Evolutionary conservation across 2,888 invertebrate genomes (phyloP).

Genomic region (Cerceris ruficornis): DNA sequence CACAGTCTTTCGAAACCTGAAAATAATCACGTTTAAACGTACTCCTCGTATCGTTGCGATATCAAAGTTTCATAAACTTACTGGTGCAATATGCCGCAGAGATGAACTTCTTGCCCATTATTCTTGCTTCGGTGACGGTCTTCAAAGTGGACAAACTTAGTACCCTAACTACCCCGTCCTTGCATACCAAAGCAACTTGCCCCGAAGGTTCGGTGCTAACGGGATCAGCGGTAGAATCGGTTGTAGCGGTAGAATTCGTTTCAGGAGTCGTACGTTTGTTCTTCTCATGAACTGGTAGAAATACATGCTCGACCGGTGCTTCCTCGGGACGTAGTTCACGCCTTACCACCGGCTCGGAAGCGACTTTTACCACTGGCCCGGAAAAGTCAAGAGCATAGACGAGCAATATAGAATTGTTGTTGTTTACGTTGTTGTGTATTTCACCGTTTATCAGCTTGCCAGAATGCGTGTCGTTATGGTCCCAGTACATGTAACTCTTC

Average conservation of each 20-base stretch:
- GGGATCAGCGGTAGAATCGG: slow-evolving; percentile 45
- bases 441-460: slow-evolving; percentile 84
- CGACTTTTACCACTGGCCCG: slow-evolving; percentile 83
- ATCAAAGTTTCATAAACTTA: slow-evolving; percentile 76
- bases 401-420: slow-evolving; percentile 82
- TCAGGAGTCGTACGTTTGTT: slow-evolving; percentile 46
- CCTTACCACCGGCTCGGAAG: slow-evolving; percentile 85
- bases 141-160: slow-evolving; percentile 88
- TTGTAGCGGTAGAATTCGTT: slow-evolving; percentile 32
- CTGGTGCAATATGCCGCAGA: slow-evolving; percentile 94
- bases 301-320: slow-evolving; percentile 87
- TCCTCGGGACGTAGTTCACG: slow-evolving; percentile 86
- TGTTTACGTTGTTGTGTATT: slow-evolving; percentile 72
- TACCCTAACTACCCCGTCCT: slow-evolving; percentile 89
- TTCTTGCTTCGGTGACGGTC: slow-evolving; percentile 86
- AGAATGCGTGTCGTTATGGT: slow-evolving; percentile 84
- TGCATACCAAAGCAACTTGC: slow-evolving; percentile 88
- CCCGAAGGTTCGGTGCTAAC: slow-evolving; percentile 76
- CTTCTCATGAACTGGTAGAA: slow-evolving; percentile 84
- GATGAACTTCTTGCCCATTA: slow-evolving; percentile 88
- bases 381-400: slow-evolving; percentile 84
- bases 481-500: slow-evolving; percentile 83
- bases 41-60: background rate
- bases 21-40: slow-evolving; percentile 32
- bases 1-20: slow-evolving; percentile 91